A percentile compares a stretch with the other conserved stretches of the same genome.
phyloP scores from a whole-genome alignment of 2,888 invertebrate species.

The Platynereis dumerilii region DNA sequence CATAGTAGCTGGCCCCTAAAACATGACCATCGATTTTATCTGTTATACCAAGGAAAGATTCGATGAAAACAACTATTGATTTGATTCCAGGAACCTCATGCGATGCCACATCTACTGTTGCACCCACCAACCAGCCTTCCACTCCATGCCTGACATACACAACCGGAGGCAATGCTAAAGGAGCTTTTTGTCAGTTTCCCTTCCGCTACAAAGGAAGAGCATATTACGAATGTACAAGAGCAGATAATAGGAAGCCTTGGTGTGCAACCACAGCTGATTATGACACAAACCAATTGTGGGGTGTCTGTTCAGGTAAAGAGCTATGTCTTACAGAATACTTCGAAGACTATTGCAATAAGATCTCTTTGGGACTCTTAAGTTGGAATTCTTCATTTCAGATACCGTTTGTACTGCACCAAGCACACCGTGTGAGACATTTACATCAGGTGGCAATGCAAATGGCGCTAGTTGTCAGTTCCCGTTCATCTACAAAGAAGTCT shows the following conservation, averaged over 20 bases:
- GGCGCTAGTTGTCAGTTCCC: neutral
- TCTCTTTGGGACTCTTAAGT: too few relatives aligned
- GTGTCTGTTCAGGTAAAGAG: slow-evolving; percentile 8
- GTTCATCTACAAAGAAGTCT: neutral
- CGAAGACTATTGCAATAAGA: too few relatives aligned
- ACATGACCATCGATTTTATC: too few relatives aligned
- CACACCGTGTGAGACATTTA: neutral
- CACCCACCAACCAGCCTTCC: neutral
- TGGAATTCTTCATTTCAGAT: too few relatives aligned
- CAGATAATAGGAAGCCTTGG: slow-evolving; percentile 9
- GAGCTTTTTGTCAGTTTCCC: slow-evolving; percentile 3
- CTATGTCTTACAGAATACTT: too few relatives aligned
- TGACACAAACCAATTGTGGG: slow-evolving; percentile 17
- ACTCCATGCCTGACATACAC: neutral
- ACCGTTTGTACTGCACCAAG: too few relatives aligned
- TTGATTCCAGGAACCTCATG: neutral
- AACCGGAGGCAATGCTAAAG: neutral
- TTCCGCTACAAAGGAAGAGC: neutral
- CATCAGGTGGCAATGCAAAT: neutral
- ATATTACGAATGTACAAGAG: neutral
- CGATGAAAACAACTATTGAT: too few relatives aligned
- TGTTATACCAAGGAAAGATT: too few relatives aligned
- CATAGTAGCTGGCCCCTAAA: too few relatives aligned
- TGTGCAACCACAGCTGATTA: slow-evolving; percentile 21
- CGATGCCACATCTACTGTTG: neutral